A percentile compares a stretch with the other conserved stretches of the same genome.
These are phyloP conservation scores for Drosophila insularis DNA, from an alignment of 1,140 invertebrate species.

Conservation along the genomic window DNA sequence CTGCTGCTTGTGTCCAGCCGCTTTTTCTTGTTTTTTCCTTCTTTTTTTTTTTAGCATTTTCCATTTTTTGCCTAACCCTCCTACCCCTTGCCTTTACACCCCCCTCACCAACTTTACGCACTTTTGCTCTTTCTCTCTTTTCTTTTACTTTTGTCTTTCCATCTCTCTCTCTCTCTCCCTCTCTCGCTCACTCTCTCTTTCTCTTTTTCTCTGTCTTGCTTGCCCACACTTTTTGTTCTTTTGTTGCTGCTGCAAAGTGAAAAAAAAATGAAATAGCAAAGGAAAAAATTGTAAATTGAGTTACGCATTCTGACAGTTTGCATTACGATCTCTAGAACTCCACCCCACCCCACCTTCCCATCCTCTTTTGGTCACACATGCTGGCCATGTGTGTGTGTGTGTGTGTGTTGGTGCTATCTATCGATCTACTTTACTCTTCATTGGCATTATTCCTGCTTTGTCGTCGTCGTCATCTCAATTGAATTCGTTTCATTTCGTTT, in stretches of 20 bases:
- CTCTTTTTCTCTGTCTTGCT: neutral
- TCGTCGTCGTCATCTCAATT: constrained; percentile 62
- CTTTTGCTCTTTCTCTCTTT: neutral
- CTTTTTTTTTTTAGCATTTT: constrained; percentile 76
- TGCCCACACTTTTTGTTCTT: constrained; percentile 23
- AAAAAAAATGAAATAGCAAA: neutral
- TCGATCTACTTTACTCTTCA: constrained; percentile 78
- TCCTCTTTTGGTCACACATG: constrained; percentile 49
- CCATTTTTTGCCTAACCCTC: constrained; percentile 69
- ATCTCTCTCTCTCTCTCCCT: neutral
- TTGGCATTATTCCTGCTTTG: constrained; percentile 69
- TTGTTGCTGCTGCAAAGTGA: constrained; percentile 13
- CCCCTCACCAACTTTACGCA: neutral
- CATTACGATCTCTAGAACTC: constrained; percentile 61
- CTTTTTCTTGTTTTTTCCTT: constrained; percentile 28
- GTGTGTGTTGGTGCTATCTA: constrained; percentile 60
- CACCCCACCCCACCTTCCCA: neutral
- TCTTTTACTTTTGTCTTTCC: constrained; percentile 1
- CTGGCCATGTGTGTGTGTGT: constrained; percentile 37
- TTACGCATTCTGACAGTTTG: constrained; percentile 80
- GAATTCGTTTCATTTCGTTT: constrained; percentile 80
- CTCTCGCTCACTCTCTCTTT: neutral
- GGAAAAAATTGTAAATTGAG: constrained; percentile 75
- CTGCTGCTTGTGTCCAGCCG: constrained; percentile 31
- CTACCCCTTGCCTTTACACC: neutral